These are phyloP conservation scores for Bergia puertoricense DNA, from an alignment of 92 coral and sea anemone species.

Conservation along the genomic window DNA sequence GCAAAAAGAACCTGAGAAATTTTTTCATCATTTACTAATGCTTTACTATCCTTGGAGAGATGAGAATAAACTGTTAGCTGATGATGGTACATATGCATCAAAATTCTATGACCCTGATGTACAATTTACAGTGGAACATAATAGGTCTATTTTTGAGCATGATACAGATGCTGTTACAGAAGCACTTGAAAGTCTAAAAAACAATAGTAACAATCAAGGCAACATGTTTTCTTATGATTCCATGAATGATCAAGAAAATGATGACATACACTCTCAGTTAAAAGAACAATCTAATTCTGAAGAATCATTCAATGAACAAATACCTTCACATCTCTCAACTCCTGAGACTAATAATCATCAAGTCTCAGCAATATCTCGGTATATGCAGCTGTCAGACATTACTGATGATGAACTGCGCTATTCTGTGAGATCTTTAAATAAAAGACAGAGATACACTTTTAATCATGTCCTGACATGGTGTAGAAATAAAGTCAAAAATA, in stretches of 20 bases:
- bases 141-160: slow-evolving; percentile 28
- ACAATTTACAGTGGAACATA: not conserved
- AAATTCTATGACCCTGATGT: slow-evolving; percentile 10
- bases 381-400: slow-evolving; percentile 14
- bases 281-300: not conserved
- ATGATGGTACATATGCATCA: slow-evolving; percentile 44
- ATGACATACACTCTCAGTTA: not conserved
- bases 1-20: not conserved
- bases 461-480: slow-evolving; percentile 27
- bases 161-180: slow-evolving; percentile 14
- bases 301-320: slow-evolving; percentile 24
- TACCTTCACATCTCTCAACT: slow-evolving; percentile 9
- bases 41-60: slow-evolving; percentile 46
- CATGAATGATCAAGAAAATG: slow-evolving; percentile 39
- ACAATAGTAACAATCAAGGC: not conserved
- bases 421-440: slow-evolving; percentile 27
- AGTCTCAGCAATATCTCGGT: not conserved
- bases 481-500: slow-evolving; percentile 33
- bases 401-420: slow-evolving; percentile 21
- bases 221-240: not conserved
- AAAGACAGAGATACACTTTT: not conserved
- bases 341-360: not conserved
- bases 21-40: slow-evolving; percentile 58
- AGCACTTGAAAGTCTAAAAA: slow-evolving; percentile 12
- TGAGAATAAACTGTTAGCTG: slow-evolving; percentile 32